Percentiles rank a stretch among this genome's conserved stretches.
Conservation (phyloP, 2,797 vertebrate genomes). For the Channa striata region DNA sequence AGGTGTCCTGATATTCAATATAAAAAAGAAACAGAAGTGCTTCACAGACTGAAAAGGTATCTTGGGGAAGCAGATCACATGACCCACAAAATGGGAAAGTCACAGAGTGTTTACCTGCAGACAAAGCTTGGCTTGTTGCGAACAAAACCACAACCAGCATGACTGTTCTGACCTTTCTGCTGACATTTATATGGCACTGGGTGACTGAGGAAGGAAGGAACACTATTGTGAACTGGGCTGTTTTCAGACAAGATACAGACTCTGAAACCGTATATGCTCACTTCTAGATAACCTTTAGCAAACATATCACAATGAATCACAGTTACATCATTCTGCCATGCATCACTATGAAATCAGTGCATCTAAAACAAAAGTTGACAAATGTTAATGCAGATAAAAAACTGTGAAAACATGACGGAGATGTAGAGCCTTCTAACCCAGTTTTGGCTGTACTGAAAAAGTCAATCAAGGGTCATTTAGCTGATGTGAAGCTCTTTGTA, state of each 20-base stretch:
- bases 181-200: slow-evolving; percentile 37
- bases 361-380: background rate
- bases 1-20: too few relatives aligned
- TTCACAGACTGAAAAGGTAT: too few relatives aligned
- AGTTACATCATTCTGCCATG: background rate
- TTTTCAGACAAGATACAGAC: slow-evolving; percentile 15
- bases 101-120: slow-evolving; percentile 3
- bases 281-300: slow-evolving; percentile 60
- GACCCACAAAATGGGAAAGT: slow-evolving; percentile 9
- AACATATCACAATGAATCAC: slow-evolving; percentile 7
- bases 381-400: background rate
- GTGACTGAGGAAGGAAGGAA: slow-evolving; percentile 52
- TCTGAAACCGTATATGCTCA: background rate
- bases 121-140: slow-evolving; percentile 26
- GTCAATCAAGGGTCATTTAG: too few relatives aligned
- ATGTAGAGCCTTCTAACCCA: background rate
- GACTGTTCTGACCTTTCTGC: slow-evolving; percentile 59
- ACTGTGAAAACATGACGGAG: background rate
- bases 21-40: too few relatives aligned
- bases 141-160: slow-evolving; percentile 32
- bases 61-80: slow-evolving; percentile 2
- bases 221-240: slow-evolving; percentile 34
- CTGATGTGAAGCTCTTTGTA: too few relatives aligned
- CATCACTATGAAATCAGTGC: background rate
- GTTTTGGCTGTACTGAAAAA: background rate